Base-by-base conservation (phyloP, 2,888 invertebrate species). In the Zaprionus lineosus region DNA sequence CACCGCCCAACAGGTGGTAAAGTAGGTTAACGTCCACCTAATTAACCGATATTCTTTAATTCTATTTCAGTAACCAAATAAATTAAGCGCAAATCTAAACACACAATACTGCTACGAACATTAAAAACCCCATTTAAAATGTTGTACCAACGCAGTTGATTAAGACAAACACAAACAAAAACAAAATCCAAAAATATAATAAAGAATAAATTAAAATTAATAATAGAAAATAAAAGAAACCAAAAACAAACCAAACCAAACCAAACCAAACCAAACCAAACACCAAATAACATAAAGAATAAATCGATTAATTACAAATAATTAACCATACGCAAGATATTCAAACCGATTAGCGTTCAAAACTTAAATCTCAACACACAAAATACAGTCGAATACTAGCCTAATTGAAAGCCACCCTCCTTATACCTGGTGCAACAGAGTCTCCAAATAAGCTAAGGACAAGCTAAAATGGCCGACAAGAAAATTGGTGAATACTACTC, bases 401-500 rank as follows among this genome's bases (percentile, higher is more conserved):
- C 63, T 75, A 64, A 64, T 39, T 60, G 59, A 56, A 28, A 75
- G 59, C 71, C 65, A 65, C 50, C 67, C 59, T 68, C 55, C 55
- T 52, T 41, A 47, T 48, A 68, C 26, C 37, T 47, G 51, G 63
- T 57, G 56, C 43, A 62, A 62, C 40, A 9, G 50, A 51, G 44
- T 62, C 43, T 52, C 48, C 55, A 65, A 47, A 57, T 52, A 62
- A 65, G 37, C 34, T 36, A 44, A 75, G 56, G 5, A 50, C 61
- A 51, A 60, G 57, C 66, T 63, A 83, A 84, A 84, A 94, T 95
- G 93, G 94, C 95, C 91, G 95, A 94, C 92, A 95, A 95, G 92
- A 94, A 94, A 90, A 93, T 93, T 87, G 90, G 90, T 79, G 94
- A 94, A 91, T 95, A 93, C 91, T 96, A 95, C 91, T 90, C 94